phyloP scores from a whole-genome alignment of 2,797 vertebrate genomes.

The Pipistrellus kuhlii region DNA sequence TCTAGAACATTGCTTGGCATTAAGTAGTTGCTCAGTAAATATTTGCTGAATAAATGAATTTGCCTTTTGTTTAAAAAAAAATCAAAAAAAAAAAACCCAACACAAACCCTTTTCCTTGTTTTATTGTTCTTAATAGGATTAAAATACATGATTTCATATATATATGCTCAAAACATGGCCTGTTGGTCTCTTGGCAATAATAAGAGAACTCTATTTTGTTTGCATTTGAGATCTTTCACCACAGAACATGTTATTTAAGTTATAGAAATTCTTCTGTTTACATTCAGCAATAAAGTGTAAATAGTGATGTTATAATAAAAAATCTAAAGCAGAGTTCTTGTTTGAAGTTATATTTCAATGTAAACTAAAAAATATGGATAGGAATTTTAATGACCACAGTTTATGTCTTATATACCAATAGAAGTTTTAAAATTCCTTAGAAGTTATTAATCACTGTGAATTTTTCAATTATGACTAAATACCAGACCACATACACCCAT shows the following conservation, averaged over 20 bases:
- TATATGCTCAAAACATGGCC: slow-evolving; percentile 12
- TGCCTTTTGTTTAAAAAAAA: slow-evolving; percentile 15
- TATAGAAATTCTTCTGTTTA: slow-evolving; percentile 50
- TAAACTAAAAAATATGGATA: slow-evolving; percentile 27
- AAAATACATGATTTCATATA: slow-evolving; percentile 18
- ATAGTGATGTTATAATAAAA: slow-evolving; percentile 18
- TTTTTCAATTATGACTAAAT: slow-evolving; percentile 74
- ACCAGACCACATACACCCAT: slow-evolving; percentile 38
- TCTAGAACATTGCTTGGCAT: not conserved
- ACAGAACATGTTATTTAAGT: not conserved
- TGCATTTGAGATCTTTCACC: not conserved
- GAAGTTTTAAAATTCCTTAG: slow-evolving; percentile 73
- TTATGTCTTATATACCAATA: slow-evolving; percentile 3
- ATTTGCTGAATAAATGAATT: not conserved
- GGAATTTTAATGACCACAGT: slow-evolving; percentile 68
- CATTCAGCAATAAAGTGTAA: not conserved
- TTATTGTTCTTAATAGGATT: not conserved
- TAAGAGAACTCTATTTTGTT: not conserved
- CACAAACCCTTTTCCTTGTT: not conserved
- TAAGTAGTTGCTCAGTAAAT: not conserved
- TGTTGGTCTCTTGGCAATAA: not conserved
- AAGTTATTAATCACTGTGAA: slow-evolving; percentile 42
- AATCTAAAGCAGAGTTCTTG: slow-evolving; percentile 27
- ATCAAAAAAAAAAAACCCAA: not conserved
- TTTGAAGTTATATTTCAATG: slow-evolving; percentile 47